Evolutionary conservation across 2,113 vertebrate genomes (phyloP).

Genomic region (Parus major): DNA sequence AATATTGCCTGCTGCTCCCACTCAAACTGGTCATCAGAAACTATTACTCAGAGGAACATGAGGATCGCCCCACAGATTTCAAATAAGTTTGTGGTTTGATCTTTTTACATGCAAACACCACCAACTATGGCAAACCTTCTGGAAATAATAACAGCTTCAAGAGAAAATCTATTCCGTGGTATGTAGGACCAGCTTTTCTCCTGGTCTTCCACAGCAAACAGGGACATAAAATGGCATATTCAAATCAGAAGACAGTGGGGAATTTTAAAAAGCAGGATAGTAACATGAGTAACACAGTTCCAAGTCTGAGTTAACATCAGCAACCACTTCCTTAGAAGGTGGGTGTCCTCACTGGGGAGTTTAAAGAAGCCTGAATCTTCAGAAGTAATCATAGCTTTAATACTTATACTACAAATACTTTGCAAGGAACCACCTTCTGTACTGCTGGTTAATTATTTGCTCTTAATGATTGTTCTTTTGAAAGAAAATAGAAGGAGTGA

Average conservation of each 20-base stretch:
- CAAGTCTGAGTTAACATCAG: background rate
- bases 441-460: background rate
- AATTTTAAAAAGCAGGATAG: background rate
- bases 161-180: background rate
- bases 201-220: background rate
- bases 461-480: background rate
- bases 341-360: background rate
- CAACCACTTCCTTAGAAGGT: background rate
- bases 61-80: background rate
- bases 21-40: background rate
- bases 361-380: background rate
- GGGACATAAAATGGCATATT: background rate
- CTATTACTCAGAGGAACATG: background rate
- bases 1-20: background rate
- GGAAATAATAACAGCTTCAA: background rate
- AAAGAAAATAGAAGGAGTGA: background rate
- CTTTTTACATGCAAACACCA: background rate
- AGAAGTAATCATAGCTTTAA: background rate
- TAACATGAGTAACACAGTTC: background rate
- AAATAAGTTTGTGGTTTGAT: background rate
- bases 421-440: background rate
- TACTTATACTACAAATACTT: background rate
- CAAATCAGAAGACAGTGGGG: background rate
- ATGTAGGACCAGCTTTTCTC: background rate
- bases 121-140: background rate